These are phyloP conservation scores for Melanargia galathea DNA, from an alignment of 2,888 invertebrate genomes.

Conservation along the genomic window DNA sequence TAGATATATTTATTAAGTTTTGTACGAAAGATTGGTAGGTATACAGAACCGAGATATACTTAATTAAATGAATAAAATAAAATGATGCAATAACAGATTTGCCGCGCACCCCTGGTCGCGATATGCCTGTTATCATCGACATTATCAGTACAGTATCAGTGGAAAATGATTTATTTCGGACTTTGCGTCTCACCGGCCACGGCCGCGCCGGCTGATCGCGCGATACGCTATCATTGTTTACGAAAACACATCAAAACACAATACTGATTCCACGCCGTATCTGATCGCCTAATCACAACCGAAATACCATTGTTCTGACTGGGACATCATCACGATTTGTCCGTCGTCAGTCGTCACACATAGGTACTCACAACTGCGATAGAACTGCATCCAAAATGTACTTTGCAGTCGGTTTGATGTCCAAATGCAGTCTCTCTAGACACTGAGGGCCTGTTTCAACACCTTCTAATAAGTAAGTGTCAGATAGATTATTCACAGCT, in stretches of 20 bases:
- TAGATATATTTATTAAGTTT: too few species aligned
- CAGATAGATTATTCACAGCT: too few species aligned
- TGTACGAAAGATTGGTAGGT: not conserved
- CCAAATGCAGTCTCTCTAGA: too few species aligned
- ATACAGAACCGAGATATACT: not conserved
- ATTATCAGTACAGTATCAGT: not conserved
- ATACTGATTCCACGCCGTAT: slow-evolving; percentile 33
- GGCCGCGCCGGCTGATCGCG: slow-evolving; percentile 21
- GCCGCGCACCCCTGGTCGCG: not conserved
- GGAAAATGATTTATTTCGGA: slow-evolving; percentile 23
- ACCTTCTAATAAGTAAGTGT: too few species aligned
- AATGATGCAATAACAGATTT: not conserved
- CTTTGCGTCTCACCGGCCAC: slow-evolving; percentile 31
- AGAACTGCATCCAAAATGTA: too few species aligned
- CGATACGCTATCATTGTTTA: slow-evolving; percentile 35
- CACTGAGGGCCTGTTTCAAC: too few species aligned
- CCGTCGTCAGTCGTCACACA: too few species aligned
- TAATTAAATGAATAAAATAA: too few species aligned
- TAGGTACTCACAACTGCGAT: too few species aligned
- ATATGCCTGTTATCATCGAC: not conserved
- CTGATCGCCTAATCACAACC: slow-evolving; percentile 22
- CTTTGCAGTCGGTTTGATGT: too few species aligned
- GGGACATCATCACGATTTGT: not conserved
- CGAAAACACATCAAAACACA: slow-evolving; percentile 40
- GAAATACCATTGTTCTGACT: not conserved